These are phyloP conservation scores for Acanthopagrus latus DNA, from an alignment of 2,797 vertebrate species.

Conservation along the genomic window DNA sequence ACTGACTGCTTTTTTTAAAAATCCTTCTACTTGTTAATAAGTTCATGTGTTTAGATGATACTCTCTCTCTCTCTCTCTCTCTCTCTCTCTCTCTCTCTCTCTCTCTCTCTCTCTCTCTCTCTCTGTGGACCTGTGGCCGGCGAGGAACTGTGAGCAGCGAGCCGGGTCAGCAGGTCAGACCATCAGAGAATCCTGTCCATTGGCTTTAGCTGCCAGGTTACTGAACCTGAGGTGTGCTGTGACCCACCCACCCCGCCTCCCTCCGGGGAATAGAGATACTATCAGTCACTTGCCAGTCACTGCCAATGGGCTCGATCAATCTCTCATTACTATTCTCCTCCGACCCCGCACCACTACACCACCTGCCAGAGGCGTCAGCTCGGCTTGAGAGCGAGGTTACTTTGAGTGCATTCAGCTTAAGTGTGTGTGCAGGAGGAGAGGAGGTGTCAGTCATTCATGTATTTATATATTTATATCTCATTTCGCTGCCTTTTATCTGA, in stretches of 20 bases:
- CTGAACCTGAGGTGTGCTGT: slow-evolving; percentile 53
- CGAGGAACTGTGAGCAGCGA: slow-evolving; percentile 50
- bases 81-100: slow-evolving; percentile 8
- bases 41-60: slow-evolving; percentile 61
- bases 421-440: slow-evolving; percentile 44
- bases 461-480: slow-evolving; percentile 67
- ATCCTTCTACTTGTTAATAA: slow-evolving; percentile 60
- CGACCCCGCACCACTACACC: slow-evolving; percentile 40
- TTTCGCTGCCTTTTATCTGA: slow-evolving; percentile 76
- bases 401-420: slow-evolving; percentile 59
- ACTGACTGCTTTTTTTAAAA: slow-evolving; percentile 63
- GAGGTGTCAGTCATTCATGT: slow-evolving; percentile 57
- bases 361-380: slow-evolving; percentile 60
- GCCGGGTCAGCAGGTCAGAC: slow-evolving; percentile 56
- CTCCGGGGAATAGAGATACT: slow-evolving; percentile 60
- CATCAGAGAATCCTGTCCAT: slow-evolving; percentile 54
- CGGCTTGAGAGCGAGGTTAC: slow-evolving; percentile 49
- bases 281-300: slow-evolving; percentile 70
- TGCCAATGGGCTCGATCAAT: slow-evolving; percentile 69
- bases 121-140: slow-evolving; percentile 44
- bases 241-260: slow-evolving; percentile 4
- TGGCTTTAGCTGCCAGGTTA: slow-evolving; percentile 64
- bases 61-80: not conserved
- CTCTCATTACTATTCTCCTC: slow-evolving; percentile 75
- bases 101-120: slow-evolving; percentile 26